Evolutionary conservation across 37 sponge, comb jelly and placozoan species (phyloP), one percentile per base, ranked within the genome.

Genomic region (Beroe ovata): DNA sequence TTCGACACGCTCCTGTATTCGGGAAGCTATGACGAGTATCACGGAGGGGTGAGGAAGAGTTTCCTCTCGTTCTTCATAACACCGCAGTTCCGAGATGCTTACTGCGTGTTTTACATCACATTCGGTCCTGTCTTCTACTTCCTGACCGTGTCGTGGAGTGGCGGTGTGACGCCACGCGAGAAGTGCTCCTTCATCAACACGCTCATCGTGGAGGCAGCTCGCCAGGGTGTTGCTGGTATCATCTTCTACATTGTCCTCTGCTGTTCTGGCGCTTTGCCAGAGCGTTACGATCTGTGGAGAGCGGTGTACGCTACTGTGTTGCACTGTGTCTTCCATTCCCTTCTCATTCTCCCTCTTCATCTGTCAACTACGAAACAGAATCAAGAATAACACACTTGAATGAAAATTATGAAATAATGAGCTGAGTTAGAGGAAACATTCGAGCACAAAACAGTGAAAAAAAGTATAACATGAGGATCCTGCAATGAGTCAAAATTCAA

Each of bases 71-170:
- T 77, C 84, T 77, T 77, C 54, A 1, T n/a, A 18, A 36, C 84
- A 2, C 4, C 16, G 8, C 26, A 19, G 47, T 77, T 77, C 84
- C 26, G 41, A 6, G 84, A 77, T 39, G 26, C 84, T 26, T 77
- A 77, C 84, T 19, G 39, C 1, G 54, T 77, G 54, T 77, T 77
- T 54, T 77, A 42, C 47, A 4, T 19, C 28, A 4, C 21, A 23
- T 77, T 77, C 84, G 84, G 84, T 6, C 84, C 84, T 77, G 54
- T 54, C 47, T 77, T 77, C 47, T 77, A 77, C 84, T 77, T n/a
- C 54, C 22, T 77, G 29, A 42, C 54, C 21, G 38, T 77, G 36
- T 66, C 69, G 32, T 66, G 69, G 69, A 66, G 34, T 37, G 34
- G 69, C 69, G 69, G 69, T 8, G 33, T 18, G 2, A 66, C 69